Evolutionary conservation across 2,888 invertebrate genomes (phyloP).

Genomic region (Ecdyonurus torrentis): DNA sequence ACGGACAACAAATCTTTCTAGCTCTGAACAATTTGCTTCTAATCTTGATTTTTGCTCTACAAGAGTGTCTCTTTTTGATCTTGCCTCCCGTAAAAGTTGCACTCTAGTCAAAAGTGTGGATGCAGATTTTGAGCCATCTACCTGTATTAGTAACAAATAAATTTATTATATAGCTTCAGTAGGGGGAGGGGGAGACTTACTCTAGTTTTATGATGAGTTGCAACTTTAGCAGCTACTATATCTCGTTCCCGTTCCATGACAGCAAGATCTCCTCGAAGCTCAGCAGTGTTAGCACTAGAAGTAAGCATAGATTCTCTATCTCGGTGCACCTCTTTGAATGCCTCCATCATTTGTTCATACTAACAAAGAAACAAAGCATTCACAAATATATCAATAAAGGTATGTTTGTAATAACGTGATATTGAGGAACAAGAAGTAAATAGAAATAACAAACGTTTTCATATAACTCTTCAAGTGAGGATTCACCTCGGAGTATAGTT

Average conservation of each 20-base stretch:
- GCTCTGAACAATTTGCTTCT: background rate
- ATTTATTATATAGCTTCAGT: too few species aligned
- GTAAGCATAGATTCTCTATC: background rate
- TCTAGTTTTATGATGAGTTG: background rate
- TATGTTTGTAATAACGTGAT: background rate
- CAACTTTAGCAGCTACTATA: background rate
- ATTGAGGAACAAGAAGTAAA: background rate
- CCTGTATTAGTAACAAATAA: too few species aligned
- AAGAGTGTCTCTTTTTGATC: background rate
- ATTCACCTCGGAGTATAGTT: background rate
- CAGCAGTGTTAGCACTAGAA: background rate
- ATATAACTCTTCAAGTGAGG: background rate
- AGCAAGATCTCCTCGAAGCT: background rate
- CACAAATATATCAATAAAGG: background rate
- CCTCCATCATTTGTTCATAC: background rate
- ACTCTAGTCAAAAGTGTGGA: background rate
- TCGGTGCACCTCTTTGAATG: background rate
- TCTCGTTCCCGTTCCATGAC: slow-evolving; percentile 1
- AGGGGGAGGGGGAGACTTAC: background rate
- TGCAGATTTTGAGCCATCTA: background rate
- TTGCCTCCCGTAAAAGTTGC: background rate
- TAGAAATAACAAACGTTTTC: background rate
- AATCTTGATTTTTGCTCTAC: background rate
- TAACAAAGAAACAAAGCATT: too few species aligned
- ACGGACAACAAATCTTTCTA: background rate